Evolutionary conservation across 2,888 invertebrate species (phyloP), one percentile per base, ranked within the genome.

Genomic region (Tricholauxania praeusta): DNA sequence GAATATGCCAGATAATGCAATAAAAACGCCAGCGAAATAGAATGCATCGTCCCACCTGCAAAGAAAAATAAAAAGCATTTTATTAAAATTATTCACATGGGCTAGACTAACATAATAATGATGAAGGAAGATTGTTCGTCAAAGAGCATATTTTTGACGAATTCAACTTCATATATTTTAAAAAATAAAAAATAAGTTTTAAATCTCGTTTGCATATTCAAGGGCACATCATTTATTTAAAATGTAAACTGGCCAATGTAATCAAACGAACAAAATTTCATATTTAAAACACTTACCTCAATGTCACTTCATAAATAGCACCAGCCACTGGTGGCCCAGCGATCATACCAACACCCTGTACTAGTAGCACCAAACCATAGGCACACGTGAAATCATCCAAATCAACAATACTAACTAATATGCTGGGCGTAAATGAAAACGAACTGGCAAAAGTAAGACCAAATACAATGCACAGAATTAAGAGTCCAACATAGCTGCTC

Each of bases 241-340:
- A 17, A 53, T 57, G 1, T 1, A 17, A 53, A 7, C 14, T 60
- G 15, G 8, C 10, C 7, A 49, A 1, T 15, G 47, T 49, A 49
- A 51, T 12, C n/a, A 19, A 48, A 8, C 14, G n/a, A 10, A 66
- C 66, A 60, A 51, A 1, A 51, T 15, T 19, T n/a, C 17, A 22
- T 6, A 19, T 12, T 28, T 10, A 17, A 14, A 22, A 64, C 32
- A 75, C 79, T 75, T 74, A 87, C 87, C 83, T 83, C 70, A 81
- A 78, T 66, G 85, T 87, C 32, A 79, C 60, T 75, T 87, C 87
- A 77, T 80, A 87, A 60, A 87, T 84, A 47, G 83, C 82, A 92
- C 98, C 98, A 82, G 96, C 96, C 71, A 98, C 86, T 0, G 97
- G 96, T 10, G 98, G 98, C 67, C 98, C 98, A 75, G 95, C 89